Evolutionary conservation across 2,888 invertebrate species (phyloP), one percentile per base, ranked within the genome.

Genomic region (Melinopterus prodromus): DNA sequence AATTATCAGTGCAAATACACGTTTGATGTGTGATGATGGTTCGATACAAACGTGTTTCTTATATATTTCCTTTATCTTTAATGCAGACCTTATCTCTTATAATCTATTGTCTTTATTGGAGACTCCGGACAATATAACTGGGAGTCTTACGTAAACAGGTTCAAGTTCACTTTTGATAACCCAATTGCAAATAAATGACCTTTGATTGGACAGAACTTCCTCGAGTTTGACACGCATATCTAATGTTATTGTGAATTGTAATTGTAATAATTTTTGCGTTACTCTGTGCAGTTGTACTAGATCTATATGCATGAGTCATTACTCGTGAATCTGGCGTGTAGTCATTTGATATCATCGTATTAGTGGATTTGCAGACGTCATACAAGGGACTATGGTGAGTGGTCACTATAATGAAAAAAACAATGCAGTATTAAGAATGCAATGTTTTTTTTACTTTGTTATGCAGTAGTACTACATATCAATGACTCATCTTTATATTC

Each of bases 31-130:
- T 53, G 53, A 12, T 9, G 7, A 53, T 12, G 7, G 53, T 1
- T 53, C 53, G 53, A 53, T 53, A 53, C 26, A 26, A 26, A 3
- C 53, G 53, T 53, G 53, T 53, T 53, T 53, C 53, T 53, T 53
- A 53, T 53, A 53, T 53, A 53, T 53, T 53, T 53, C 12, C 53
- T 53, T 53, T 53, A 53, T 53, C 53, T 53, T 1, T 53, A 12
- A 53, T 53, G 53, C 53, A 53, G 53, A 53, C 53, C 53, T 53
- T 53, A 53, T 53, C 53, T 53, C 53, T 53, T 53, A 53, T 53
- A 53, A 53, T 53, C 53, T 53, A 53, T 53, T 53, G 53, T 53
- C 53, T 53, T 53, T 53, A 53, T 53, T 53, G 53, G 53, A 53
- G 53, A 9, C 53, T 53, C 53, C 53, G 12, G 53, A 7, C 9